Evolutionary conservation across 2,797 vertebrate species (phyloP), one percentile per base, ranked within the genome.

Genomic region (Molossus alvarezi): DNA sequence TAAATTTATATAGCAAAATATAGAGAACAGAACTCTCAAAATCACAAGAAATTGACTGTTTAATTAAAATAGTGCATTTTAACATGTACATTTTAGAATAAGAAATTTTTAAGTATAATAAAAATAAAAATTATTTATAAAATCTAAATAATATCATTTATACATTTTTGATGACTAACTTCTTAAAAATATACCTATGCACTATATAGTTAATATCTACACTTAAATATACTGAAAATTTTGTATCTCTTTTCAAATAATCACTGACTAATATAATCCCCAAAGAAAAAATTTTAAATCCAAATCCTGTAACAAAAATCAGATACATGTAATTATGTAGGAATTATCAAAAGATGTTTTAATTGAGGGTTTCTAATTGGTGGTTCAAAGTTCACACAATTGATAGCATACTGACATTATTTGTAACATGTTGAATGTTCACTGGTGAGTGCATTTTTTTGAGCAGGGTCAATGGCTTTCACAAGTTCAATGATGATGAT

Each of bases 91-190:
- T 92, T 92, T 77, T 29, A 80, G 48, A 73, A 33, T 67, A 88
- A 88, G 18, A 14, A 25, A 88, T 21, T 85, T 72, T 92, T 21
- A 65, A 85, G 11, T 65, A 72, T 11, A 93, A 53, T 13, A 80
- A 51, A 64, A 21, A 53, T 62, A n/a, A 67, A 75, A 87, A 73
- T 64, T 23, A 6, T 51, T 45, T 3, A 51, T 4, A n/a, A 73
- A 72, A 89, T 80, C 51, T 58, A 85, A 93, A 93, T 64, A 20
- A 76, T 45, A 62, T 33, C 27, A 80, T 60, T 84, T 23, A 88
- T 53, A n/a, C 51, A 76, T 21, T 12, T 91, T 79, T 41, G n/a
- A 65, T 41, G n/a, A 69, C 41, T 88, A 69, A 64, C 55, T 25
- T 87, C 37, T 64, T 48, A 64, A 91, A 88, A 76, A 45, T 23